Evolutionary conservation across 2,113 vertebrate genomes (phyloP), one percentile per base, ranked within the genome.

Genomic region (Tachysurus vachellii): DNA sequence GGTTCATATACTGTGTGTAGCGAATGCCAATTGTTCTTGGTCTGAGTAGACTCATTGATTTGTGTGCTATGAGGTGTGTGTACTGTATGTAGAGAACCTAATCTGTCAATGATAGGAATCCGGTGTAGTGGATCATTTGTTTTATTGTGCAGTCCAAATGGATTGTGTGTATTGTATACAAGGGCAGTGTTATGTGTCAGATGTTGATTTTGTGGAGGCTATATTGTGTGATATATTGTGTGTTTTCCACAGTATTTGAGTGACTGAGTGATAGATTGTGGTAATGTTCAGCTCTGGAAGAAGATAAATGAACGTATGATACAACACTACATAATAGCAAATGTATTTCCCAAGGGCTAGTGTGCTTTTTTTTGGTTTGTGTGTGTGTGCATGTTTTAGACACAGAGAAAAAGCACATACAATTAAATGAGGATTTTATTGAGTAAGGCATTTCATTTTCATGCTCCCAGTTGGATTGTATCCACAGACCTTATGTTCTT

Each of bases 241-340:
- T 75, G 19, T 75, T 26, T 76, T 76, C 44, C 21, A 53, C 23
- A 53, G 23, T n/a, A 76, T 76, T 76, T 76, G 44, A 50, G 11
- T 53, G 44, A 14, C 21, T 21, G 54, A 57, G 28, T 36, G 54
- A 80, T 57, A 31, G 17, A 80, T 80, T 54, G 50, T 17, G 6
- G 14, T 56, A 9, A 54, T 80, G 50, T 80, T 79, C 28, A 50
- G 59, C 57, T 64, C 17, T 79, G 59, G 17, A 64, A 64, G 70
- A 77, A 66, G 81, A 83, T 50, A 80, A 83, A 87, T 77, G 71
- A 83, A 68, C 19, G 66, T 57, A 87, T 77, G 81, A 87, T 77
- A n/a, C 47, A 64, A 3, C 44, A 23, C 68, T 54, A 44, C 28
- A 54, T 62, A 83, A 62, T 36, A 64, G 26, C 21, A 31, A 47